Evolutionary conservation across 2,797 vertebrate species (phyloP), one percentile per base, ranked within the genome.

Genomic region (Okamejei kenojei): DNA sequence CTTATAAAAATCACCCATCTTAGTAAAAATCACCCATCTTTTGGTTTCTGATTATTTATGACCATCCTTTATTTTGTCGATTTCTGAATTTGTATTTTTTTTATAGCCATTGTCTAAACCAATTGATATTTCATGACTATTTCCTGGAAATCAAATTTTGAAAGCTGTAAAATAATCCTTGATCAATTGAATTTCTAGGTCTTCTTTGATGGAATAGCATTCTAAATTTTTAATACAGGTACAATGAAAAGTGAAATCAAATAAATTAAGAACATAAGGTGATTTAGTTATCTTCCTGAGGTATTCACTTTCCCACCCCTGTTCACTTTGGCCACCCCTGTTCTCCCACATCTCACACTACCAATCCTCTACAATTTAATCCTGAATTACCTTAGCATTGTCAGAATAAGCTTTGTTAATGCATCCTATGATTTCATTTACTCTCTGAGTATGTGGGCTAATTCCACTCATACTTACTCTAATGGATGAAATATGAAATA

Each of bases 231-330:
- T 23, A 38, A 10, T 21, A 73, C 11, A 61, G 21, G 32, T 38
- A 65, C 65, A 71, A 23, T 90, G n/a, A 35, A 68, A 90, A 71
- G 65, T 90, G 32, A 90, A 90, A 38, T 90, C 17, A 23, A 90
- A 63, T 65, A 90, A 38, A 90, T 65, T 45, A 90, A 32, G 13
- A 71, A 71, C 65, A 71, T 19, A 65, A 71, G 63, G 15, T 35
- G n/a, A 71, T 38, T 90, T 90, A 65, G 23, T 90, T 38, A 13
- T 76, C 73, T 38, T 26, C 21, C 73, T 45, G 65, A 32, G 21
- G 68, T 90, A 38, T 29, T 73, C 71, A 5, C 26, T 91, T 73
- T 38, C 5, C 68, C 0, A 45, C 45, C 45, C 45, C 45, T 45
- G 45, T 45, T 45, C 2, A 45, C 71, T 76, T 29, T 26, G 0